A percentile compares a stretch with the other conserved stretches of the same genome.
phyloP scores from a whole-genome alignment of 2,113 vertebrate species.

The Dissostichus mawsoni region DNA sequence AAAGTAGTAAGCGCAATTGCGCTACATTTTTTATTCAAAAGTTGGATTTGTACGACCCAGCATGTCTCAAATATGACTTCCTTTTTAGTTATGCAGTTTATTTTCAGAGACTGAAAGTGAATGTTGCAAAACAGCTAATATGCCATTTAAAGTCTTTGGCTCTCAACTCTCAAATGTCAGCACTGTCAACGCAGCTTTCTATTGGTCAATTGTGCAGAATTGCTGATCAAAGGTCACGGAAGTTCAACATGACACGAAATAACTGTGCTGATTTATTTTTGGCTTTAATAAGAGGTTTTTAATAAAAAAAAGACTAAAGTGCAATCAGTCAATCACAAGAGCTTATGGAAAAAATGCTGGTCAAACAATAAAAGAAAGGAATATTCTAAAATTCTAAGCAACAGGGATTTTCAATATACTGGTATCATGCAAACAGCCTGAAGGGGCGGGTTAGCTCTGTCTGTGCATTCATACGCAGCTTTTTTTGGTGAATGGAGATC shows the following conservation, averaged over 20 bases:
- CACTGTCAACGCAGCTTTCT: background rate
- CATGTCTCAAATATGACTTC: too few relatives aligned
- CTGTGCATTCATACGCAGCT: background rate
- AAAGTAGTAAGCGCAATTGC: too few relatives aligned
- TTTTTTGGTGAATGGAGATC: slow-evolving; percentile 56
- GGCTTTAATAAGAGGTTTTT: background rate
- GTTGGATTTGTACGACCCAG: background rate
- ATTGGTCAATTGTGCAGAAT: background rate
- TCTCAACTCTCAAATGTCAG: background rate
- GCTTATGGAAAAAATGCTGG: slow-evolving; percentile 6
- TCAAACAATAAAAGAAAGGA: background rate
- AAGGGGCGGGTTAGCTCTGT: slow-evolving; percentile 22
- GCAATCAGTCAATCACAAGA: slow-evolving; percentile 1
- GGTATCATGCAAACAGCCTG: slow-evolving; percentile 1
- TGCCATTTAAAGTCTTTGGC: background rate
- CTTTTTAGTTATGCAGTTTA: background rate
- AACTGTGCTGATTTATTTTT: background rate
- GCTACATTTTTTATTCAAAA: background rate
- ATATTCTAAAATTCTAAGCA: slow-evolving; percentile 11
- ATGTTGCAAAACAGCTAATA: background rate
- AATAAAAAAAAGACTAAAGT: slow-evolving; percentile 9
- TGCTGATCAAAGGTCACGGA: background rate
- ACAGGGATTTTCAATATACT: background rate
- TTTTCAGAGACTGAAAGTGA: background rate
- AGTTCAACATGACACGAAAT: background rate